Evolutionary conservation across 1,140 invertebrate species (phyloP), one percentile per base, ranked within the genome.

Genomic region (Bombus soroeensis): DNA sequence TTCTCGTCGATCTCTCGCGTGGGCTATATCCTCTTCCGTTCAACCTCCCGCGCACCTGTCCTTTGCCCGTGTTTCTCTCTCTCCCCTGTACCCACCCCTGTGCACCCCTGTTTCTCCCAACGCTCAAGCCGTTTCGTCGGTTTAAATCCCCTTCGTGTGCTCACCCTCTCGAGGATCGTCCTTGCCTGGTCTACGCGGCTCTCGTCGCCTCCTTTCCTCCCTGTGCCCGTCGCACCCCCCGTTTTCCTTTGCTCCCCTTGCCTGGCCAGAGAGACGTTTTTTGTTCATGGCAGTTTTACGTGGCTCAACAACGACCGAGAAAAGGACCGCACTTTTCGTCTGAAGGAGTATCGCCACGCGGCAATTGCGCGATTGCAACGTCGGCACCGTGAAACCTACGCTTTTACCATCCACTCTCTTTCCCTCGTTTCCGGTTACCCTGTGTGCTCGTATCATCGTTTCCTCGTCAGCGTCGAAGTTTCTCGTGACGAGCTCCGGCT

Each of bases 241-340:
- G 3, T 75, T 57, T n/a, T 13, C 47, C 32, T 57, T 59, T 37
- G n/a, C 64, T 37, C 15, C 57, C 80, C 57, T 71, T 25, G 28
- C 68, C n/a, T 2, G 68, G 41, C 80, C 68, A 32, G 77, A 53
- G 70, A 59, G 83, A 81, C 39, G 41, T 73, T 79, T 81, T 84
- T 41, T 53, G 53, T 80, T 57, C 71, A 64, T 78, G 68, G 77
- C 79, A 81, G 73, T 76, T 74, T 89, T 78, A 76, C 89, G 87
- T 93, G 93, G 91, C 90, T 93, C 90, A 93, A 94, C 93, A 93
- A 93, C 93, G 89, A 94, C 93, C 80, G 92, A 94, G 94, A 93
- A 94, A 94, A 94, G 92, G 93, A 94, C 93, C 94, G 94, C 94
- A 93, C 93, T 94, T 95, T 94, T 93, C 90, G 87, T 94, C 93